phyloP scores from a whole-genome alignment of 2,888 invertebrate genomes.

The Ennomos quercinarius region DNA sequence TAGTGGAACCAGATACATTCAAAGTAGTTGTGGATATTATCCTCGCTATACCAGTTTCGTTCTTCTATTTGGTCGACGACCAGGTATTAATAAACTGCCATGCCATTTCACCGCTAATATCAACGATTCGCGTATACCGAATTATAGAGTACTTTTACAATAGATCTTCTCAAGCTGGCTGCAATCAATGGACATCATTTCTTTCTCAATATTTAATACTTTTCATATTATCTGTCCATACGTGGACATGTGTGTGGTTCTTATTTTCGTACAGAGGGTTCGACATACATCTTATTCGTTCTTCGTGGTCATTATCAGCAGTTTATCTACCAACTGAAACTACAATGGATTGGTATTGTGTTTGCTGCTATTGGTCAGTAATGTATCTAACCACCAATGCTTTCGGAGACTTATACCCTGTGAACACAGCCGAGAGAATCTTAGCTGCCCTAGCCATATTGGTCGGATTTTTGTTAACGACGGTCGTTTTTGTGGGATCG shows the following conservation, averaged over 20 bases:
- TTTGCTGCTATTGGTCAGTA: constrained; percentile 79
- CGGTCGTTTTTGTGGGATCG: constrained; percentile 81
- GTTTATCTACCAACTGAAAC: constrained; percentile 68
- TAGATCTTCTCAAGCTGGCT: constrained; percentile 76
- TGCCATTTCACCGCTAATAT: constrained; percentile 68
- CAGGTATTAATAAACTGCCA: constrained; percentile 57
- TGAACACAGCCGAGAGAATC: constrained; percentile 71
- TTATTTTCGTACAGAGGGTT: constrained; percentile 70
- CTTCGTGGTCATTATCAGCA: constrained; percentile 73
- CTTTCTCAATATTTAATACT: constrained; percentile 77
- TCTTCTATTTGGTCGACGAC: constrained; percentile 62
- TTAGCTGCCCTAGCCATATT: constrained; percentile 68
- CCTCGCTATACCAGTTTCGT: constrained; percentile 69
- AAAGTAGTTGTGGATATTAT: constrained; percentile 65
- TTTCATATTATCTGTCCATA: constrained; percentile 75
- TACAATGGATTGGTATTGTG: constrained; percentile 74
- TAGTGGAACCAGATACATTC: constrained; percentile 71
- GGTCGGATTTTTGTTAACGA: constrained; percentile 76
- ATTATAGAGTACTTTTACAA: constrained; percentile 73
- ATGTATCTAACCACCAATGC: constrained; percentile 79
- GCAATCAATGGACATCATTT: constrained; percentile 80
- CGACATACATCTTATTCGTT: constrained; percentile 62
- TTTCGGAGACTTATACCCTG: constrained; percentile 77
- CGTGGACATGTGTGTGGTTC: constrained; percentile 79
- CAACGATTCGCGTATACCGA: constrained; percentile 71